These are phyloP conservation scores for Ditula angustiorana DNA, from an alignment of 2,888 invertebrate genomes.

Conservation along the genomic window DNA sequence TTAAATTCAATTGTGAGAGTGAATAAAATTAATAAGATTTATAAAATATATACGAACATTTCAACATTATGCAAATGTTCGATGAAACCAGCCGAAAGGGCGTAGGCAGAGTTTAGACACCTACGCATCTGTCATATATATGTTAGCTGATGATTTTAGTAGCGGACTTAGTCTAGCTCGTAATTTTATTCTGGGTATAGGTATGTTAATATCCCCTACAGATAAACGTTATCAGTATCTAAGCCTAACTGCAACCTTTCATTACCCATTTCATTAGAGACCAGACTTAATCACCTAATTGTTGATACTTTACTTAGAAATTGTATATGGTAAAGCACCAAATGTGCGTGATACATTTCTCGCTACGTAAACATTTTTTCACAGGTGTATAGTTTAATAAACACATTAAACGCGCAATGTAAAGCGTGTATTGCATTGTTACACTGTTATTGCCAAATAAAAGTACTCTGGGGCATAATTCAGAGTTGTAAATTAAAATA, in stretches of 20 bases:
- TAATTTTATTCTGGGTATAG: background rate
- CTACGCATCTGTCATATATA: constrained; percentile 6
- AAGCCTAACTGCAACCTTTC: constrained; percentile 4
- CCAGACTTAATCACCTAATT: constrained; percentile 10
- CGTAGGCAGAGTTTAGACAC: constrained; percentile 2
- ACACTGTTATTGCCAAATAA: constrained; percentile 19
- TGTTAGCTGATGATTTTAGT: background rate
- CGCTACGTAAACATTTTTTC: background rate
- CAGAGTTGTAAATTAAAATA: constrained; percentile 36
- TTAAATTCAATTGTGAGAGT: background rate
- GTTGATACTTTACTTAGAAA: background rate
- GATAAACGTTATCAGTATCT: constrained; percentile 9
- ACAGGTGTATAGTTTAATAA: background rate
- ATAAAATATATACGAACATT: background rate
- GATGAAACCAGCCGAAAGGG: background rate
- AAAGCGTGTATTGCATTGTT: background rate
- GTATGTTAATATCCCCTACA: background rate
- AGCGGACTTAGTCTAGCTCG: background rate
- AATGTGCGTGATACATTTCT: background rate
- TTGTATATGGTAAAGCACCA: background rate
- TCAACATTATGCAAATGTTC: constrained; percentile 16
- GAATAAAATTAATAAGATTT: background rate
- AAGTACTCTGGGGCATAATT: constrained; percentile 23
- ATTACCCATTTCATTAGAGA: constrained; percentile 1
- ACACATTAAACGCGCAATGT: background rate